Evolutionary conservation across 2,888 invertebrate genomes (phyloP).

Genomic region (Pollenia amentaria): DNA sequence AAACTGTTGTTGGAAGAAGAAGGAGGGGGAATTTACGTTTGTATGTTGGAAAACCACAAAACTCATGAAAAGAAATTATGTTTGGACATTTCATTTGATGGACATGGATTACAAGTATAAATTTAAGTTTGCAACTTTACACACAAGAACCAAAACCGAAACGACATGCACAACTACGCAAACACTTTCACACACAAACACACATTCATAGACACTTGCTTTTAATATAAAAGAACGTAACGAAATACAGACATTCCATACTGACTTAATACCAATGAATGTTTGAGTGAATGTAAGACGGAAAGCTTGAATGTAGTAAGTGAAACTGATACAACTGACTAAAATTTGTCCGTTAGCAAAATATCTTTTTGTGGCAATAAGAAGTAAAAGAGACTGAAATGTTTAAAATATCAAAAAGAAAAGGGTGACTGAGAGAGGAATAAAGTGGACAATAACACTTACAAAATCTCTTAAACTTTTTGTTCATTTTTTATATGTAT

Average conservation of each 20-base stretch:
- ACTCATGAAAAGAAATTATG: conserved; percentile 74
- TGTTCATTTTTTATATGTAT: conserved; percentile 24
- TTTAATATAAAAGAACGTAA: not conserved
- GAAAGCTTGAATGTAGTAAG: conserved; percentile 25
- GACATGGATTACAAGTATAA: conserved; percentile 73
- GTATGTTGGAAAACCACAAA: conserved; percentile 66
- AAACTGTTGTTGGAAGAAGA: conserved; percentile 2
- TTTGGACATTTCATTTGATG: conserved; percentile 75
- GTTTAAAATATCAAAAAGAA: conserved; percentile 6
- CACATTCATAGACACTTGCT: not conserved
- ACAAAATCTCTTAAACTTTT: conserved; percentile 46
- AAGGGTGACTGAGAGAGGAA: not conserved
- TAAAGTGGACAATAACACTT: conserved; percentile 33
- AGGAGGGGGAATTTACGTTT: conserved; percentile 21
- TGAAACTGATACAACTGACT: conserved; percentile 63
- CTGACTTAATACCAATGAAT: conserved; percentile 25
- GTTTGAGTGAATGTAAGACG: conserved; percentile 11
- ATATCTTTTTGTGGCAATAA: conserved; percentile 51
- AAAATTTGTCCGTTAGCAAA: conserved; percentile 66
- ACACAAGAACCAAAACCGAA: conserved; percentile 56
- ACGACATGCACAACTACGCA: not conserved
- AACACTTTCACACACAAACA: not conserved
- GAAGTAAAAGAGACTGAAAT: conserved; percentile 51
- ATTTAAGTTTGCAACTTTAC: conserved; percentile 75
- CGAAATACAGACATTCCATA: conserved; percentile 36